phyloP scores from a whole-genome alignment of 2,888 invertebrate species.

The Diarsia brunnea region DNA sequence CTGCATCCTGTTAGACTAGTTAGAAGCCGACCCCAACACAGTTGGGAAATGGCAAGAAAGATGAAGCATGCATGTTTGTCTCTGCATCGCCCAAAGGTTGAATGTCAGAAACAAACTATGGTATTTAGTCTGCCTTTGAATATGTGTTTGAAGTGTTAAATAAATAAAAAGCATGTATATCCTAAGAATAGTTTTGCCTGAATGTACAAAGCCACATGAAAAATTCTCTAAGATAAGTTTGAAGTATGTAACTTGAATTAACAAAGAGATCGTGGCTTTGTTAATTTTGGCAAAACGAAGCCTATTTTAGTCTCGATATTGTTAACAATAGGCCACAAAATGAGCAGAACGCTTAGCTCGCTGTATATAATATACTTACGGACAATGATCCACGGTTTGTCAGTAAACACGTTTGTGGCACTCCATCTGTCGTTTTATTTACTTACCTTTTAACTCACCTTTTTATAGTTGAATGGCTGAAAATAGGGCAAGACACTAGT shows the following conservation, averaged over 20 bases:
- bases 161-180: not conserved
- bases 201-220: not conserved
- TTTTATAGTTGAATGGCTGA: not conserved
- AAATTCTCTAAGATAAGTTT: not conserved
- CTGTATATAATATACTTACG: constrained; percentile 83
- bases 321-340: constrained; percentile 29
- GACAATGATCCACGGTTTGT: constrained; percentile 82
- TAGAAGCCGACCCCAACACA: too few relatives aligned
- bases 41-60: not conserved
- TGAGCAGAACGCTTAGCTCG: constrained; percentile 74
- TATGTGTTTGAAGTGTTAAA: not conserved
- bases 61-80: not conserved
- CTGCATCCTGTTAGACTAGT: too few relatives aligned
- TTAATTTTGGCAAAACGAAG: not conserved
- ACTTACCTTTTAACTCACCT: not conserved
- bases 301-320: constrained; percentile 41
- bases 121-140: not conserved
- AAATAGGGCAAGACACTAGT: not conserved
- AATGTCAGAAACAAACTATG: not conserved
- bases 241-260: not conserved
- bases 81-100: not conserved
- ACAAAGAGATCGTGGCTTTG: not conserved
- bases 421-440: constrained; percentile 76
- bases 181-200: not conserved
- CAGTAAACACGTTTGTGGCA: constrained; percentile 90